A percentile compares a stretch with the other conserved stretches of the same genome.
Conservation (phyloP, 2,888 invertebrate genomes). For the Platycheirus albimanus region DNA sequence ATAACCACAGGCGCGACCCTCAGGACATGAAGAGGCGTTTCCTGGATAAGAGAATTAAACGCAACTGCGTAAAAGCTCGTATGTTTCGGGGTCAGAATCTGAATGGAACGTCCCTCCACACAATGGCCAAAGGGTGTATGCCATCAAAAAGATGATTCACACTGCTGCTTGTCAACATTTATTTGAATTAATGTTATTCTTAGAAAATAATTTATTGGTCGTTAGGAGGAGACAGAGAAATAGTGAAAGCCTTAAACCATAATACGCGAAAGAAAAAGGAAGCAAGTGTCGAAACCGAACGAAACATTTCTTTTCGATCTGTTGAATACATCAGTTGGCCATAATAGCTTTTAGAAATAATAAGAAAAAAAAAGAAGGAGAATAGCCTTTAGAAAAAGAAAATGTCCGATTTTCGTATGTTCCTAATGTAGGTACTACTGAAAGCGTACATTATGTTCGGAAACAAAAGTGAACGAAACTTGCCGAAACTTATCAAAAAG, state of each 20-base stretch:
- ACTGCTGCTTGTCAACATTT: slow-evolving; percentile 17
- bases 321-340: no score
- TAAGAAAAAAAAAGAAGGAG: no score
- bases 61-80: not conserved
- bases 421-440: no score
- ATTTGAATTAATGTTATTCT: slow-evolving; percentile 16
- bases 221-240: not conserved
- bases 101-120: slow-evolving; percentile 26
- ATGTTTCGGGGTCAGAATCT: not conserved
- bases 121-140: not conserved
- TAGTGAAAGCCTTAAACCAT: not conserved
- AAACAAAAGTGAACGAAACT: no score
- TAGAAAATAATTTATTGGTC: not conserved
- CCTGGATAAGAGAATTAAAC: slow-evolving; percentile 10
- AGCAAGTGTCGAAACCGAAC: no score
- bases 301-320: no score
- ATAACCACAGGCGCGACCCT: not conserved
- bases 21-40: not conserved
- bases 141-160: not conserved
- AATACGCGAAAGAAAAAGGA: no score
- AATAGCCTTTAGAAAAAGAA: no score
- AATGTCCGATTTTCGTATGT: no score
- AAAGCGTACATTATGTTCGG: no score
- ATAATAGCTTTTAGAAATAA: no score
- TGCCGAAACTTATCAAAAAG: no score